Evolutionary conservation across 2,888 invertebrate species (phyloP).

Genomic region (Eristalis arbustorum): DNA sequence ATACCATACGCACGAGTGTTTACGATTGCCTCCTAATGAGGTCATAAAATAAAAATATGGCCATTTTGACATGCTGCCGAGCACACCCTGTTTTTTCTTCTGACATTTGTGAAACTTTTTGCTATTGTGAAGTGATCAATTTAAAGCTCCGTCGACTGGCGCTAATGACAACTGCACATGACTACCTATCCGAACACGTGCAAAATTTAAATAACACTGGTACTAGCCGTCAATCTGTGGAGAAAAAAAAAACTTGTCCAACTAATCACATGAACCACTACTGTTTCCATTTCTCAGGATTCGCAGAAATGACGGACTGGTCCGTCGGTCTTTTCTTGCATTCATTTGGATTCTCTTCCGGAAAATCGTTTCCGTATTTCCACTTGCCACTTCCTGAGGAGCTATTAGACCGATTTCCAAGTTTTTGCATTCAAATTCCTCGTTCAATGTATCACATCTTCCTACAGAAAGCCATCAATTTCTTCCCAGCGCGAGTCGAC

Average conservation of each 20-base stretch:
- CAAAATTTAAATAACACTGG: not conserved
- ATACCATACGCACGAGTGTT: no score
- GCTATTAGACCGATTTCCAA: not conserved
- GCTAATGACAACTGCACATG: not conserved
- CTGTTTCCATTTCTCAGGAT: not conserved
- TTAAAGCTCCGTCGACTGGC: not conserved
- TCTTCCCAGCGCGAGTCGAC: not conserved
- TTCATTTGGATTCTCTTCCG: not conserved
- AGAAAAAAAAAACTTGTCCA: not conserved
- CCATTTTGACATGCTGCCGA: no score
- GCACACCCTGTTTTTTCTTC: no score
- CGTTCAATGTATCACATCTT: constrained; percentile 12
- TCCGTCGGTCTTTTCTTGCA: not conserved
- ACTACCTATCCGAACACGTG: not conserved
- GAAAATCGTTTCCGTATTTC: not conserved
- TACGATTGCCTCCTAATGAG: no score
- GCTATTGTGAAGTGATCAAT: not conserved
- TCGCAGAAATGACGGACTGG: not conserved
- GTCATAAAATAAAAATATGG: no score
- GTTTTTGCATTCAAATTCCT: not conserved
- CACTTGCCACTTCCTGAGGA: not conserved
- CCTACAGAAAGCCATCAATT: constrained; percentile 1
- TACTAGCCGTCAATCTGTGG: not conserved
- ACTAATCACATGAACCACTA: not conserved
- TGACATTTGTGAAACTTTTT: no score